A percentile compares a stretch with the other conserved stretches of the same genome.
These are phyloP conservation scores for Oxytorus armatus DNA, from an alignment of 2,888 invertebrate genomes.

Conservation along the genomic window DNA sequence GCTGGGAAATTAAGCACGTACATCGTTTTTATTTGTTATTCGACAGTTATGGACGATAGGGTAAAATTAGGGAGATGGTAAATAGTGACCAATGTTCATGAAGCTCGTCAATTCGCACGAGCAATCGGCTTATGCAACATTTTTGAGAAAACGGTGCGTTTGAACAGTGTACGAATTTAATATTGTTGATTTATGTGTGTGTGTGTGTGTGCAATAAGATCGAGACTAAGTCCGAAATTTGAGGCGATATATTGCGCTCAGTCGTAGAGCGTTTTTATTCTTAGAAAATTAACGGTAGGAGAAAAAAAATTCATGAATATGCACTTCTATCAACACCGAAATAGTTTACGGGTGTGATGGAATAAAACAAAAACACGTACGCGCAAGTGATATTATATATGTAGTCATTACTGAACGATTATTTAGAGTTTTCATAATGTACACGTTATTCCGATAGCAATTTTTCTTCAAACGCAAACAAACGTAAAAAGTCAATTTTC, in stretches of 20 bases:
- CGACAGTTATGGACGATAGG: conserved; percentile 43
- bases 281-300: conserved; percentile 30
- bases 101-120: neutral
- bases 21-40: no score
- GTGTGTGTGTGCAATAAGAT: conserved; percentile 48
- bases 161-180: no score
- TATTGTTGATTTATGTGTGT: no score
- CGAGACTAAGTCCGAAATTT: neutral
- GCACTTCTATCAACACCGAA: neutral
- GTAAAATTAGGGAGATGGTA: conserved; percentile 22
- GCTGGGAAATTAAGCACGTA: neutral
- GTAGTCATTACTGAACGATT: conserved; percentile 14
- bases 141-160: no score
- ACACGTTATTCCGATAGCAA: neutral
- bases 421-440: conserved; percentile 2
- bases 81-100: conserved; percentile 11
- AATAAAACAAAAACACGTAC: conserved; percentile 15
- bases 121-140: neutral
- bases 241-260: conserved; percentile 13
- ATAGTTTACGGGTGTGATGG: conserved; percentile 7
- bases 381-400: conserved; percentile 38
- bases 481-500: conserved; percentile 49
- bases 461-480: no score
- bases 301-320: conserved; percentile 33
- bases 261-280: conserved; percentile 51